phyloP scores from a whole-genome alignment of 2,888 invertebrate species.

The Leptothorax acervorum region DNA sequence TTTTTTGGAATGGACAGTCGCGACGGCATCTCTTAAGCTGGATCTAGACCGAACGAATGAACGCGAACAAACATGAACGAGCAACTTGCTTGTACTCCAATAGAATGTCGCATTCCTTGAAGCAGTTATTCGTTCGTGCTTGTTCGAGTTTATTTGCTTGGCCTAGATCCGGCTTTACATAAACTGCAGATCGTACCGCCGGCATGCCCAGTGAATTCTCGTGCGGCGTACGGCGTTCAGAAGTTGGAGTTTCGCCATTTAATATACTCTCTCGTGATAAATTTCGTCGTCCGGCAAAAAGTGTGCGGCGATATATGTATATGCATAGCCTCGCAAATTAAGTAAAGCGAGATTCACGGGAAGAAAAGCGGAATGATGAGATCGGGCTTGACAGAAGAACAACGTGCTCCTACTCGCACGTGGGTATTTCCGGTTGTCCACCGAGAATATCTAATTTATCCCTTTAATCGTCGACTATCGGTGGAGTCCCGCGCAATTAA shows the following conservation, averaged over 20 bases:
- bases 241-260: constrained; percentile 74
- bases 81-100: not conserved
- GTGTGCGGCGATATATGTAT: constrained; percentile 20
- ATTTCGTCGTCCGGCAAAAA: constrained; percentile 67
- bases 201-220: constrained; percentile 65
- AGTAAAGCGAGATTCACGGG: constrained; percentile 10
- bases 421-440: constrained; percentile 38
- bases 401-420: not conserved
- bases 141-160: constrained; percentile 17
- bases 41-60: not conserved
- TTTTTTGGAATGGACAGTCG: not conserved
- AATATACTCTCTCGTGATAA: constrained; percentile 72
- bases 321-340: constrained; percentile 11
- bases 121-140: constrained; percentile 2
- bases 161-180: constrained; percentile 27
- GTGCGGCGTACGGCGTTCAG: constrained; percentile 45
- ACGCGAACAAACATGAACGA: not conserved
- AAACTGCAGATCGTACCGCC: constrained; percentile 66
- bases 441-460: constrained; percentile 31
- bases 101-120: not conserved
- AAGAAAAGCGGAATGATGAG: constrained; percentile 24
- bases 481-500: constrained; percentile 72
- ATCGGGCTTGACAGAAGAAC: constrained; percentile 11
- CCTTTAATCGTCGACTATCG: constrained; percentile 61
- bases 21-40: not conserved